Conservation (phyloP, 1,140 invertebrate genomes). For the Wasmannia auropunctata region DNA sequence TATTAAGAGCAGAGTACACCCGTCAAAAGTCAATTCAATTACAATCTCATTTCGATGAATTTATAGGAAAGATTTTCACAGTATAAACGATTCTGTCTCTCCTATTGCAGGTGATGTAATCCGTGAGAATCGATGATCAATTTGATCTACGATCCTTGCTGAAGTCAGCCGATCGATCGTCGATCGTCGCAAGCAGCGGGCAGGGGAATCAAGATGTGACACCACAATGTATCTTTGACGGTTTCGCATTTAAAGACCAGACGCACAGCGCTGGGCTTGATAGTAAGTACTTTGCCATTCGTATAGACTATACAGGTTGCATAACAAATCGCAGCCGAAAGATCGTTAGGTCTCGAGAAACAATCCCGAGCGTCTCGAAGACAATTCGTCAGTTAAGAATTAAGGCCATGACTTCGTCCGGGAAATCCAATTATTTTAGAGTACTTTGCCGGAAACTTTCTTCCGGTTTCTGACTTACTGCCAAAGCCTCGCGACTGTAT, state of each 20-base stretch:
- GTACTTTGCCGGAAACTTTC: conserved; percentile 6
- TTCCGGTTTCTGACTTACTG: conserved; percentile 1
- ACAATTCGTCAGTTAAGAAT: neutral
- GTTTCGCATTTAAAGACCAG: conserved; percentile 48
- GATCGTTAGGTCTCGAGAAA: neutral
- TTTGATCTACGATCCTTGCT: neutral
- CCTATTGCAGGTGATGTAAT: conserved; percentile 55
- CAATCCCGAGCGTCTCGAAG: too few relatives aligned
- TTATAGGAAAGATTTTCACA: neutral
- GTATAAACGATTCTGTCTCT: neutral
- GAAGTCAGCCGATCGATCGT: conserved; percentile 59
- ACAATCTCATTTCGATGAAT: neutral
- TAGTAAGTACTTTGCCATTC: conserved; percentile 55
- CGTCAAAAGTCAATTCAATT: neutral
- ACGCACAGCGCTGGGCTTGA: conserved; percentile 58
- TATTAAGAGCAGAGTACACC: neutral
- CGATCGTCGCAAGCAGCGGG: conserved; percentile 52
- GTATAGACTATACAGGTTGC: neutral
- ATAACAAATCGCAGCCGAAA: neutral
- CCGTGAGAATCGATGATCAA: conserved; percentile 53
- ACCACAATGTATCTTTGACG: conserved; percentile 50
- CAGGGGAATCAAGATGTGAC: conserved; percentile 66
- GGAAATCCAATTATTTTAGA: conserved; percentile 35
- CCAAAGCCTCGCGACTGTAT: neutral
- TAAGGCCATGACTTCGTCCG: neutral